A percentile compares a stretch with the other conserved stretches of the same genome.
Conservation (phyloP, 2,888 invertebrate genomes). For the Dromius quadrimaculatus region DNA sequence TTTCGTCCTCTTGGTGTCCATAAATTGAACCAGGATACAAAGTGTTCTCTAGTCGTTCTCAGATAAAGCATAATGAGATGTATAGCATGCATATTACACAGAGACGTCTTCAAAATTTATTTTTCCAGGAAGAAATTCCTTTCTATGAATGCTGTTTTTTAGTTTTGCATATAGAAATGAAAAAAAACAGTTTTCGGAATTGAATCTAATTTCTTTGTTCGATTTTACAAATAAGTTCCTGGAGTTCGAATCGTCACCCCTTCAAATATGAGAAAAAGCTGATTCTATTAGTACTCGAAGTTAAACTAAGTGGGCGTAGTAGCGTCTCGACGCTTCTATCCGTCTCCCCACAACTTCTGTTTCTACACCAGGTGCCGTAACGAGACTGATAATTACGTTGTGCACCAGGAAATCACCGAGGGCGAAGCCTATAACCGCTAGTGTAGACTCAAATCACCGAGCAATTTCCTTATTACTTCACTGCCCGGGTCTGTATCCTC, state of each 20-base stretch:
- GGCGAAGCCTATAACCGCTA: slow-evolving; percentile 37
- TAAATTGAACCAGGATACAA: slow-evolving; percentile 48
- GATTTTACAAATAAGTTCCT: too few species aligned
- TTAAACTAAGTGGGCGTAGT: slow-evolving; percentile 33
- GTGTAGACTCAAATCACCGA: slow-evolving; percentile 46
- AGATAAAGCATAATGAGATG: slow-evolving; percentile 48
- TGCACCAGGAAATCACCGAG: slow-evolving; percentile 34
- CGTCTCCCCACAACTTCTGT: too few species aligned
- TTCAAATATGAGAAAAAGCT: slow-evolving; percentile 35
- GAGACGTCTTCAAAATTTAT: slow-evolving; percentile 14
- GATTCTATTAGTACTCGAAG: slow-evolving; percentile 46
- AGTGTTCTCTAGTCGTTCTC: slow-evolving; percentile 41
- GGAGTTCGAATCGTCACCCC: neutral
- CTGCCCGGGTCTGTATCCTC: slow-evolving; percentile 28
- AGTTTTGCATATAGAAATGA: too few species aligned
- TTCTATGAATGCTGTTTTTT: too few species aligned
- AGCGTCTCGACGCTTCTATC: neutral
- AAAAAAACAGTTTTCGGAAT: too few species aligned
- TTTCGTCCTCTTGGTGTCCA: slow-evolving; percentile 41
- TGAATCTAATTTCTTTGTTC: too few species aligned
- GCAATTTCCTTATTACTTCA: slow-evolving; percentile 46
- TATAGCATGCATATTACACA: slow-evolving; percentile 32
- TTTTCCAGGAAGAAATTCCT: too few species aligned
- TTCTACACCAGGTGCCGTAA: slow-evolving; percentile 20
- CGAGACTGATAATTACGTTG: slow-evolving; percentile 49